Evolutionary conservation across 2,797 vertebrate species (phyloP).

Genomic region (Protosalanx chinensis): DNA sequence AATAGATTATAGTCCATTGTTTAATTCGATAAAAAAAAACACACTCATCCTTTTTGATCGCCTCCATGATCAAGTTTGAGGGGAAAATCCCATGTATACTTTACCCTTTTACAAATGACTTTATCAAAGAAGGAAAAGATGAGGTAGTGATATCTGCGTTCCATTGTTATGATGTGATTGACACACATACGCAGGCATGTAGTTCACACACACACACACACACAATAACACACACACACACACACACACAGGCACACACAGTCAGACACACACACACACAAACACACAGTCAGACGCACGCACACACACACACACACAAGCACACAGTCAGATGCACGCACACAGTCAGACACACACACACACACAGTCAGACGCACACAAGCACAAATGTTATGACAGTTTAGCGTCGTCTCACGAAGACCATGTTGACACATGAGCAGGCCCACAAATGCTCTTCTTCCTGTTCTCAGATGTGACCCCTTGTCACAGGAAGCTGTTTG

Average conservation of each 20-base stretch:
- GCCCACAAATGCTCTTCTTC: slow-evolving; percentile 67
- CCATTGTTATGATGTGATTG: slow-evolving; percentile 5
- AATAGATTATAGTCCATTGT: neutral
- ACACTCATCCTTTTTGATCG: neutral
- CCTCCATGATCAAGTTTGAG: neutral
- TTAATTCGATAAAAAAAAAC: neutral
- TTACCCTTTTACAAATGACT: neutral
- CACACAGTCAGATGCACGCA: neutral
- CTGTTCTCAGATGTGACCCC: slow-evolving; percentile 73
- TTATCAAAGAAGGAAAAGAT: slow-evolving; percentile 19
- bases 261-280: neutral
- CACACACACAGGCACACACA: neutral
- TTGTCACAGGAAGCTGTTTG: slow-evolving; percentile 72
- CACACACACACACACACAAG: slow-evolving; percentile 9
- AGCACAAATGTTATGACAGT: slow-evolving; percentile 3
- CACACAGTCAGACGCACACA: slow-evolving; percentile 12
- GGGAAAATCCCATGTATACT: neutral
- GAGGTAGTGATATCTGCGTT: slow-evolving; percentile 18
- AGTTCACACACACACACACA: neutral
- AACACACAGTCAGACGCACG: slow-evolving; percentile 5
- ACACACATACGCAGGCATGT: neutral
- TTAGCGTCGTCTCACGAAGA: slow-evolving; percentile 20
- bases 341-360: neutral
- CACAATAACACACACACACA: slow-evolving; percentile 14
- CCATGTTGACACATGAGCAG: slow-evolving; percentile 21